Evolutionary conservation across 2,888 invertebrate genomes (phyloP).

Genomic region (Teleiodes luculella): DNA sequence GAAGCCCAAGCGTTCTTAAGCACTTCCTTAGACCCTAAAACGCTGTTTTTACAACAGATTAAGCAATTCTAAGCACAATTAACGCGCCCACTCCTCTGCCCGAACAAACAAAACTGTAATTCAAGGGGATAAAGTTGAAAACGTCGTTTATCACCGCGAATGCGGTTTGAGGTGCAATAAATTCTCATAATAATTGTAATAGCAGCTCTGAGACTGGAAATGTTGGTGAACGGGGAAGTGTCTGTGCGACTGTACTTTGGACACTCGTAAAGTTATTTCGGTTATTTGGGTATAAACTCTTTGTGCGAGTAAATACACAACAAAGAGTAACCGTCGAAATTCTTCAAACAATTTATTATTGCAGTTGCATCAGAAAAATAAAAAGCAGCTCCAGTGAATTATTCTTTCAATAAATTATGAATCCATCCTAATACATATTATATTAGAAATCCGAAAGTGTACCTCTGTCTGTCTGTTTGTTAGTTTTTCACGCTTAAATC

Average conservation of each 20-base stretch:
- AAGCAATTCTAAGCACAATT: constrained; percentile 9
- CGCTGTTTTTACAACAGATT: not conserved
- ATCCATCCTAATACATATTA: too few species aligned
- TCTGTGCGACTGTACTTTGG: constrained; percentile 25
- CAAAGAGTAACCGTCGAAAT: too few species aligned
- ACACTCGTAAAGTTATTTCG: constrained; percentile 25
- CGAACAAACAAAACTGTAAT: constrained; percentile 9
- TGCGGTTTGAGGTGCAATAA: constrained; percentile 27
- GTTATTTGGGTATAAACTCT: not conserved
- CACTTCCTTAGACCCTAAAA: not conserved
- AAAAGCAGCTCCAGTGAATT: too few species aligned
- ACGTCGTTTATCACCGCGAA: constrained; percentile 23
- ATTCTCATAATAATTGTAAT: constrained; percentile 31
- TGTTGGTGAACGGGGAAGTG: not conserved
- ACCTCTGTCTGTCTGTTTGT: too few species aligned
- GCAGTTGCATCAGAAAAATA: too few species aligned
- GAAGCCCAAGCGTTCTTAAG: not conserved
- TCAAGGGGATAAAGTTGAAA: constrained; percentile 17
- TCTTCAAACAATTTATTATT: too few species aligned
- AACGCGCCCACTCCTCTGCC: not conserved
- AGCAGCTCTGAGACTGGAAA: constrained; percentile 25
- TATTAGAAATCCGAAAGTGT: too few species aligned
- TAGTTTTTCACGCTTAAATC: too few species aligned
- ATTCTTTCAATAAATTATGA: too few species aligned
- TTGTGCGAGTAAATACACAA: not conserved